These are phyloP conservation scores for Fragum sueziense DNA, from an alignment of 2,888 invertebrate genomes.

Conservation along the genomic window DNA sequence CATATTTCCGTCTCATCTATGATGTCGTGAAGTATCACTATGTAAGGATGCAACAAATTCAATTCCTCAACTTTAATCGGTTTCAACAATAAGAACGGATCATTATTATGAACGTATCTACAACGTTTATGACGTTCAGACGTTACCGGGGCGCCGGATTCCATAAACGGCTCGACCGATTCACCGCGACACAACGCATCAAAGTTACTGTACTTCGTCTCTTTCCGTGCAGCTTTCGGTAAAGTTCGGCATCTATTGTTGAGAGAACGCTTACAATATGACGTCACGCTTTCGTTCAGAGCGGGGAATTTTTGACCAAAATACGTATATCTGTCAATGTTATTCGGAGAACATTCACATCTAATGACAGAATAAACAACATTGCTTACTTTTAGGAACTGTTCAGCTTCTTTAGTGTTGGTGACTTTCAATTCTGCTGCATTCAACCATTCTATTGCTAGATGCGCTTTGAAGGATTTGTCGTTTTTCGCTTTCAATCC, in stretches of 20 bases:
- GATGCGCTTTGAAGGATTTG: neutral
- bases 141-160: neutral
- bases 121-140: neutral
- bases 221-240: neutral
- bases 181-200: conserved; percentile 19
- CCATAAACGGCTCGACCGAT: neutral
- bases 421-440: neutral
- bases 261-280: neutral
- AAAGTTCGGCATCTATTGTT: neutral
- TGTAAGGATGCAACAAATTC: conserved; percentile 2
- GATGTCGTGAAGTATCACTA: conserved; percentile 6
- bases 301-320: neutral
- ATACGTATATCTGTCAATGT: neutral
- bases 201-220: neutral
- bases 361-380: neutral
- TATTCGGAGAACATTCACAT: neutral
- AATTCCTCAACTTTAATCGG: conserved; percentile 16
- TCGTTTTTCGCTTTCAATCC: neutral
- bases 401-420: neutral
- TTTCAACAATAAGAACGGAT: conserved; percentile 6
- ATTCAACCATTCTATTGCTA: neutral
- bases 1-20: conserved; percentile 4
- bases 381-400: neutral
- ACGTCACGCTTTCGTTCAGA: neutral
- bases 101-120: conserved; percentile 16